Percentiles rank a stretch among this genome's conserved stretches.
Evolutionary conservation across 2,797 vertebrate species (phyloP).

Genomic region (Serranus cabrilla): DNA sequence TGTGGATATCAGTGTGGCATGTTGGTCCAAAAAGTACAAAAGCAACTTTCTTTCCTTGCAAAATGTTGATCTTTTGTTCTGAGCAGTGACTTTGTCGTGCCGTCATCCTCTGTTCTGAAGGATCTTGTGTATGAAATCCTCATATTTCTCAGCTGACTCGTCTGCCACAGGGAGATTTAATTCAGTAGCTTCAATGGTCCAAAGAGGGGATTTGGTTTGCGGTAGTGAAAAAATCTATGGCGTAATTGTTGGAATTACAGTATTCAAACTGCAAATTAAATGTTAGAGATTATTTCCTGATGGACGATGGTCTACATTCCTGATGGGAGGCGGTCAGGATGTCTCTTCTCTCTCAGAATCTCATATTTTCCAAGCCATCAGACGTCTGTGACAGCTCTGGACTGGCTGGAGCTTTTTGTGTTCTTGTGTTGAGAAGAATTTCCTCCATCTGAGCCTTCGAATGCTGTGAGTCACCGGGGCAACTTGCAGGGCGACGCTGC

Average conservation of each 20-base stretch:
- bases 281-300: conserved; percentile 65
- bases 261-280: conserved; percentile 70
- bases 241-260: conserved; percentile 66
- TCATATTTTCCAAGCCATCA: conserved; percentile 72
- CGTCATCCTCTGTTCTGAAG: conserved; percentile 14
- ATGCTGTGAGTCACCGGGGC: conserved; percentile 44
- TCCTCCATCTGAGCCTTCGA: conserved; percentile 54
- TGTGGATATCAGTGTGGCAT: background rate
- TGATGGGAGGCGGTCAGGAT: conserved; percentile 52
- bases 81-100: conserved; percentile 1
- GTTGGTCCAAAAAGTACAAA: background rate
- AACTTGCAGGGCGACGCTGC: conserved; percentile 25
- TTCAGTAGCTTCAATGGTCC: conserved; percentile 44
- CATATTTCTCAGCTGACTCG: conserved; percentile 46
- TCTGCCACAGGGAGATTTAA: conserved; percentile 44
- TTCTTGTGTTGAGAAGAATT: conserved; percentile 53
- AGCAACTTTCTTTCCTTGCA: background rate
- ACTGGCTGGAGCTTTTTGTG: conserved; percentile 40
- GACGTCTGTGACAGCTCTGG: conserved; percentile 43
- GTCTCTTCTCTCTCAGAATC: conserved; percentile 44
- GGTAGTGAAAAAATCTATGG: conserved; percentile 54
- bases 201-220: conserved; percentile 67
- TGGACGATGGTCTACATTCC: conserved; percentile 56
- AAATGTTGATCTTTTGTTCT: conserved; percentile 24
- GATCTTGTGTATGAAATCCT: conserved; percentile 32